These are phyloP conservation scores for Sitophilus oryzae DNA, from an alignment of 1,140 invertebrate species.

Conservation along the genomic window DNA sequence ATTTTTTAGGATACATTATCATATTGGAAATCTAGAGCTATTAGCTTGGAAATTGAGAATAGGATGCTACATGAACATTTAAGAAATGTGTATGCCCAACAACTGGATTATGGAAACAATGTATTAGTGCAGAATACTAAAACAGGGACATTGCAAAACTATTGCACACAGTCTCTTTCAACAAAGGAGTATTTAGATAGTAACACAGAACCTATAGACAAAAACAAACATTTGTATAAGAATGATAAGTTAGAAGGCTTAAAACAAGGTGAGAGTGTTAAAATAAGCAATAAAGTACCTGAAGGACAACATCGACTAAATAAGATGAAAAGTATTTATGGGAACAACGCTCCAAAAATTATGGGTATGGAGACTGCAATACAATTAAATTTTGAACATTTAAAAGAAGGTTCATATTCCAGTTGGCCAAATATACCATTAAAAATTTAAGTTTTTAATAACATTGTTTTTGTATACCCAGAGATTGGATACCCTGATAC, in stretches of 20 bases:
- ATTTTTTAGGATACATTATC: constrained; percentile 44
- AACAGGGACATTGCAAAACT: not conserved
- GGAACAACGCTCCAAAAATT: constrained; percentile 57
- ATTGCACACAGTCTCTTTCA: not conserved
- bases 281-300: constrained; percentile 18
- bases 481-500: too few relatives aligned
- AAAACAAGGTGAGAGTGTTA: constrained; percentile 3
- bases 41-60: constrained; percentile 60
- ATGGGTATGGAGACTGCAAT: constrained; percentile 68
- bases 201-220: not conserved
- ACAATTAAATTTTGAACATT: constrained; percentile 58
- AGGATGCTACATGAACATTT: constrained; percentile 47
- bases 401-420: constrained; percentile 56
- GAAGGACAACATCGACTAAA: constrained; percentile 24
- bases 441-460: constrained; percentile 43
- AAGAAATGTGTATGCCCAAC: constrained; percentile 32
- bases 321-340: constrained; percentile 50
- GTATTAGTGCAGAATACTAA: not conserved
- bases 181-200: not conserved
- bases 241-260: not conserved
- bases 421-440: constrained; percentile 73
- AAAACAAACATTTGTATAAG: not conserved
- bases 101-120: constrained; percentile 12
- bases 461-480: too few relatives aligned
- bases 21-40: constrained; percentile 62